Evolutionary conservation across 2,888 invertebrate species (phyloP), one percentile per base, ranked within the genome.

Genomic region (Zeuzera pyrina): DNA sequence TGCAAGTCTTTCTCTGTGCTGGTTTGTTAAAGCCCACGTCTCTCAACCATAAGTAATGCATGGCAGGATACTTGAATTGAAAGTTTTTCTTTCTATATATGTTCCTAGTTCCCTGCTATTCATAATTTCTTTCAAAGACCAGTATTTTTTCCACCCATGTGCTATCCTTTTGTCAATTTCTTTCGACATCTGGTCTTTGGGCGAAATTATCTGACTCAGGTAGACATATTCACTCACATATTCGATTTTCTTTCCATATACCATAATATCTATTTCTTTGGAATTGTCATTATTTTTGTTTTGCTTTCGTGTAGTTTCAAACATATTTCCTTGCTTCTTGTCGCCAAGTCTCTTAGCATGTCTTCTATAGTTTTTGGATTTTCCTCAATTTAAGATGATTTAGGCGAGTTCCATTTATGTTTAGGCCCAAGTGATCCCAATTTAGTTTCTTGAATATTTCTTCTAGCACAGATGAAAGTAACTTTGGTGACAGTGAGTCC

Each of bases 221-320:
- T 37, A 35, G 7, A 33, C 23, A 37, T 33, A 40, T 19, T 35
- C 31, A 3, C 33, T n/a, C n/a, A n/a, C n/a, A n/a, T n/a, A n/a
- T n/a, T n/a, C n/a, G n/a, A n/a, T n/a, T n/a, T n/a, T n/a, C 12
- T 34, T 10, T 6, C 13, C 23, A 12, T 36, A 14, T 4, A 32
- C 15, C 6, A 6, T 26, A 22, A 39, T 27, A 15, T 39, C 31
- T 31, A 10, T 29, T 33, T 39, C 31, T n/a, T 16, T 35, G 13
- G 41, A 38, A 28, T 38, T 38, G 36, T 26, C 36, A 37, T 40
- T 25, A 37, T 11, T 31, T 37, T 40, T 4, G 38, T 40, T 37
- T 40, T 35, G 11, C 35, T 35, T 19, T 31, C 23, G 28, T 41
- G 35, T 1, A 41, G 33, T 33, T 37, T 28, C 15, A 41, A 31